Evolutionary conservation across 1,140 invertebrate genomes (phyloP), one percentile per base, ranked within the genome.

Genomic region (Panagrolaimus sp.): DNA sequence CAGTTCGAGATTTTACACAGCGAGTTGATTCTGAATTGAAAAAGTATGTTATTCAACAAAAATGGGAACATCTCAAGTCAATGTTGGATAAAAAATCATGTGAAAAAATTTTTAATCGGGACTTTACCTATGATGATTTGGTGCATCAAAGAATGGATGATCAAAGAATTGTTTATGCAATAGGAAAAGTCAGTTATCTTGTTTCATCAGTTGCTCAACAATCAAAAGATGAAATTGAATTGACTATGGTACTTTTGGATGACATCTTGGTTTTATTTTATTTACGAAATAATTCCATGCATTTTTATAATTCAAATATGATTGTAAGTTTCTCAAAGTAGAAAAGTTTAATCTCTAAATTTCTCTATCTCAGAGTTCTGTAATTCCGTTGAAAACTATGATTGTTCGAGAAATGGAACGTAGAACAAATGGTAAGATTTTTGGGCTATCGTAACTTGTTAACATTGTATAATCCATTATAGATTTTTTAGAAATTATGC

Each of bases 221-320:
- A 8, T 24, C 17, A n/a, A 52, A 52, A 24, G 48, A 52, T 17
- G 26, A 12, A 14, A 63, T 63, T 24, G 14, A 38, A 15, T 14
- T 63, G 65, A 58, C 62, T 38, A 43, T 76, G 63, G 32, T 76
- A 12, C 71, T 76, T 21, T 76, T 76, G 24, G 75, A 76, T 45
- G 75, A 76, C 63, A 58, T 76, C 48, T 26, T 76, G 32, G 75
- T 78, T 14, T 76, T 76, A 32, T 66, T 76, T 0, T 21, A 24
- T 24, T 24, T 8, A 21, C 48, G 9, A 7, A 24, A 24, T 8
- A 52, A 24, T 1, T 21, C 17, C 26, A 21, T 21, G 4, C n/a
- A 21, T 15, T 52, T 52, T 52, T 52, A 24, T 14, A 52, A 52
- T 52, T 24, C 17, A n/a, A 52, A 52, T 52, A 21, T 52, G 48